Percentiles rank a stretch among this genome's conserved stretches.
Evolutionary conservation across 2,113 vertebrate genomes (phyloP).

Genomic region (Cichladusa arquata): DNA sequence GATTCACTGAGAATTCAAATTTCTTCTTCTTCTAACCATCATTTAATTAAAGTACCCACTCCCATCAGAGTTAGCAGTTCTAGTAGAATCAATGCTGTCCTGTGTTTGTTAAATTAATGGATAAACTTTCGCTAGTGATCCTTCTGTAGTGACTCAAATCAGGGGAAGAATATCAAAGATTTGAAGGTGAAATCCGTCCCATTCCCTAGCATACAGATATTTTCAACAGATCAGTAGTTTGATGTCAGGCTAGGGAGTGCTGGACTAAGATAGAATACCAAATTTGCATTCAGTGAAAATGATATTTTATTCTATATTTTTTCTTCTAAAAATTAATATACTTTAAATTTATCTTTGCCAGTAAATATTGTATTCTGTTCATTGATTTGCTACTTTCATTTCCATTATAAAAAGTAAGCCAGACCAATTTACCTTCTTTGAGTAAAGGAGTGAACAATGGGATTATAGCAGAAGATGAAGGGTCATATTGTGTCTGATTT

Average conservation of each 20-base stretch:
- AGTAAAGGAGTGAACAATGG: neutral
- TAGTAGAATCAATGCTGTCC: neutral
- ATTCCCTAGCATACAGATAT: neutral
- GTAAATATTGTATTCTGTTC: neutral
- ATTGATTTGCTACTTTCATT: neutral
- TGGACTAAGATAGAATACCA: neutral
- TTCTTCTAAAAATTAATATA: neutral
- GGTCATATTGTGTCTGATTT: neutral
- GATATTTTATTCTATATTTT: neutral
- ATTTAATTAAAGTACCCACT: neutral
- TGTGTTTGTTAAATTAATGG: neutral
- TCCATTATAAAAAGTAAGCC: neutral
- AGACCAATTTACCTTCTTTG: neutral
- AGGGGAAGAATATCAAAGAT: neutral
- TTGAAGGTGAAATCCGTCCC: neutral
- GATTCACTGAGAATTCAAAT: neutral
- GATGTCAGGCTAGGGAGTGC: neutral
- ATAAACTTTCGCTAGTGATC: neutral
- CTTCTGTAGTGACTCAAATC: neutral
- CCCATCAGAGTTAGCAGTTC: neutral
- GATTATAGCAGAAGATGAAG: neutral
- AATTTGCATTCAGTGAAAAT: neutral
- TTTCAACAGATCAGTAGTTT: neutral
- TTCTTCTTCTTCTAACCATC: neutral
- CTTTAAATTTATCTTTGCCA: neutral